Conservation (phyloP, 1,140 invertebrate genomes). For the Drosophila mauritiana region DNA sequence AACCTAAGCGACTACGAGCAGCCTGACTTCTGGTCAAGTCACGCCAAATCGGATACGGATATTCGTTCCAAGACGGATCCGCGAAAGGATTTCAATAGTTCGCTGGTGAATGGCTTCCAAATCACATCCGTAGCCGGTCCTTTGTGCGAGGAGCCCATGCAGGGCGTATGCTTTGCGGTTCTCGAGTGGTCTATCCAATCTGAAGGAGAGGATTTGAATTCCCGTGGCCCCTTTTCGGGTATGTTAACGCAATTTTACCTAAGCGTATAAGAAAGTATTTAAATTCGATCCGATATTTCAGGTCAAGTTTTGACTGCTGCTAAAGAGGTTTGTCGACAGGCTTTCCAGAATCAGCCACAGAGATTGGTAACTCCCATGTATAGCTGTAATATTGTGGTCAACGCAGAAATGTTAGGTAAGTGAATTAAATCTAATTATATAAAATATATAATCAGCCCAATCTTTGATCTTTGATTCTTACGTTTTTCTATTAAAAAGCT, state of each 20-base stretch:
- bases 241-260: neutral
- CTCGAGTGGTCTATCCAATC: slow-evolving; percentile 90
- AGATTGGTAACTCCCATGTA: slow-evolving; percentile 98
- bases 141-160: slow-evolving; percentile 98
- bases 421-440: neutral
- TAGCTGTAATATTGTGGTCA: slow-evolving; percentile 96
- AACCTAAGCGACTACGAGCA: slow-evolving; percentile 88
- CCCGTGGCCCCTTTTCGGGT: slow-evolving; percentile 86
- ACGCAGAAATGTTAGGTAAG: slow-evolving; percentile 96
- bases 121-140: slow-evolving; percentile 95
- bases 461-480: too few species aligned
- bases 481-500: too few species aligned
- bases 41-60: slow-evolving; percentile 43
- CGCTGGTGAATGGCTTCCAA: slow-evolving; percentile 97
- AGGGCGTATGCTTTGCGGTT: slow-evolving; percentile 95
- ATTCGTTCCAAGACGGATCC: slow-evolving; percentile 77
- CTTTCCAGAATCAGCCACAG: slow-evolving; percentile 95
- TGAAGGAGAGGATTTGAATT: slow-evolving; percentile 85
- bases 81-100: slow-evolving; percentile 89
- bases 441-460: neutral
- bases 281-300: slow-evolving; percentile 50
- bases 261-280: neutral
- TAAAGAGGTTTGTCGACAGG: slow-evolving; percentile 94
- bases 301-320: slow-evolving; percentile 97
- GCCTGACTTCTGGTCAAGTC: slow-evolving; percentile 67